Evolutionary conservation across 2,888 invertebrate species (phyloP).

Genomic region (Anoplius nigerrimus): DNA sequence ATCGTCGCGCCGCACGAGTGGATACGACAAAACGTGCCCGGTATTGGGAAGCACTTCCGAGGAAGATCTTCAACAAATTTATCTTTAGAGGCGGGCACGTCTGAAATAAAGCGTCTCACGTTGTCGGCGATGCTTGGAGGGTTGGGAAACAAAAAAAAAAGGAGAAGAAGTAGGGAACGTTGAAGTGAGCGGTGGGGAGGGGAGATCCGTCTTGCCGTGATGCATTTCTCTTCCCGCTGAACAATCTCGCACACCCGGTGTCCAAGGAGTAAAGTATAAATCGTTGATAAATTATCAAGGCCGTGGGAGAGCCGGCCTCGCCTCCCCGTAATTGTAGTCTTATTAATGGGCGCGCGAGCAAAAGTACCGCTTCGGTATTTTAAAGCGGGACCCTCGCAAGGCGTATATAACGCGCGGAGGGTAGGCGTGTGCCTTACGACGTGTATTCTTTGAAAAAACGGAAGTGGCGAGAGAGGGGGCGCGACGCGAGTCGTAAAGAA

Average conservation of each 20-base stretch:
- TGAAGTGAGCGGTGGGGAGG: slow-evolving; percentile 16
- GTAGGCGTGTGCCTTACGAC: too few species aligned
- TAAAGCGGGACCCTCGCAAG: not conserved
- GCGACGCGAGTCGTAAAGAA: too few species aligned
- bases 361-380: not conserved
- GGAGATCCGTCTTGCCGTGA: slow-evolving; percentile 42
- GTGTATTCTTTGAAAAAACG: too few species aligned
- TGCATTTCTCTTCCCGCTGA: slow-evolving; percentile 34
- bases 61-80: slow-evolving; percentile 13
- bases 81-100: slow-evolving; percentile 45
- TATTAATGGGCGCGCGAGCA: slow-evolving; percentile 40
- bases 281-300: slow-evolving; percentile 50
- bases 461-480: too few species aligned
- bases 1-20: too few species aligned
- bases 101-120: slow-evolving; percentile 29
- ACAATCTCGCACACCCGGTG: slow-evolving; percentile 52
- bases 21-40: not conserved
- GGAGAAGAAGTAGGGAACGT: too few species aligned
- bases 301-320: slow-evolving; percentile 15
- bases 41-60: slow-evolving; percentile 2
- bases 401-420: too few species aligned
- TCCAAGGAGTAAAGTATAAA: slow-evolving; percentile 47
- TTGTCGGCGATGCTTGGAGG: too few species aligned
- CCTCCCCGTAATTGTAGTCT: slow-evolving; percentile 40
- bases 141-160: slow-evolving; percentile 3